A percentile compares a stretch with the other conserved stretches of the same genome.
phyloP scores from a whole-genome alignment of 2,113 vertebrate species.

The Paramormyrops kingsleyae region DNA sequence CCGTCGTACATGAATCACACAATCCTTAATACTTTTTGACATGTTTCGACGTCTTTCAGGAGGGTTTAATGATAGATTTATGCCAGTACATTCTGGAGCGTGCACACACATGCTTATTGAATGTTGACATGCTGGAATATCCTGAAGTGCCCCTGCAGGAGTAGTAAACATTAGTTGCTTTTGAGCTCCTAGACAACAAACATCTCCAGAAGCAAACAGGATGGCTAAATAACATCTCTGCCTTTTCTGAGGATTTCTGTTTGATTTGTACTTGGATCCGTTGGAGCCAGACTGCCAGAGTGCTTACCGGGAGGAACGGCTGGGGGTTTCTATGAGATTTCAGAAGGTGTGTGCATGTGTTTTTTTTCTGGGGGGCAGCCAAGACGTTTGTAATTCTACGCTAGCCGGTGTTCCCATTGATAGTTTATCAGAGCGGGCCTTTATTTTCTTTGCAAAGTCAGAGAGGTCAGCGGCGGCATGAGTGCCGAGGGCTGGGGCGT shows the following conservation, averaged over 20 bases:
- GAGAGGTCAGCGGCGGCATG: slow-evolving; percentile 33
- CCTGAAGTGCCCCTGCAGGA: slow-evolving; percentile 39
- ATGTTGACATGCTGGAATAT: slow-evolving; percentile 9
- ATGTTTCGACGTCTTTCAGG: neutral
- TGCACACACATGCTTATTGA: neutral
- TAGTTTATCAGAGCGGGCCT: slow-evolving; percentile 26
- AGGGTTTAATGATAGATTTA: neutral
- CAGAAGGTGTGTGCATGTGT: neutral
- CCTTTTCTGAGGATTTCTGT: neutral
- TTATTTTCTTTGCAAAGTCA: slow-evolving; percentile 33
- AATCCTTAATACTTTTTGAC: neutral
- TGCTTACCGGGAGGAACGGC: neutral
- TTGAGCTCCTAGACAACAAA: slow-evolving; percentile 9
- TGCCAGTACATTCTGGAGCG: neutral
- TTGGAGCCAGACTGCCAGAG: slow-evolving; percentile 38
- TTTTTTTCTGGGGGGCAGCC: neutral
- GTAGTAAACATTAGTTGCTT: slow-evolving; percentile 35
- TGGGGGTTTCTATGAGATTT: neutral
- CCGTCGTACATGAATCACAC: neutral
- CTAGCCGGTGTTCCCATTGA: slow-evolving; percentile 25
- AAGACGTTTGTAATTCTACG: slow-evolving; percentile 5
- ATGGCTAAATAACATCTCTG: neutral
- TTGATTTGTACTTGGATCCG: slow-evolving; percentile 39
- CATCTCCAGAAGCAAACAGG: neutral
- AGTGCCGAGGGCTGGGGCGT: slow-evolving; percentile 25